Base-by-base conservation (phyloP, 2,888 invertebrate species). In the Cyclophora albipunctata region DNA sequence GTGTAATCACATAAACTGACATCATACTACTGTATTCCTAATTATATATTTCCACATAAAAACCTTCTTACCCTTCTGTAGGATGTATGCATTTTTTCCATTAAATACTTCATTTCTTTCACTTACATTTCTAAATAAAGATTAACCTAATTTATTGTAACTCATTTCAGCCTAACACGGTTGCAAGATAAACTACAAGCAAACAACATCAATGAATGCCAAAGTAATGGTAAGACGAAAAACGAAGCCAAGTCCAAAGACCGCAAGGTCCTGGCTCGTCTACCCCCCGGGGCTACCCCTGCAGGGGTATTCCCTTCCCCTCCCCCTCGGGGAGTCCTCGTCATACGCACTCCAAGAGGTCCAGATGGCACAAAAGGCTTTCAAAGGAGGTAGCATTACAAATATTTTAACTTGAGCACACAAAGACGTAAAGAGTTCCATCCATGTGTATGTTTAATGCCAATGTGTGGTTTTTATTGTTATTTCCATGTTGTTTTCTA, bases 301-400 rank as follows among this genome's bases (percentile, higher is more conserved):
- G 63, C 78, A 2, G 86, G 80, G 5, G 67, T 85, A 37, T 85
- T 81, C 62, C 85, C 84, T 2, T 87, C 84, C 3, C 88, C 88
- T 0, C 81, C 84, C 1, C 89, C 85, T 0, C 80, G 85, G 3
- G 87, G 89, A 6, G 87, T 89, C 2, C 79, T 86, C 7, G 90
- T 95, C 50, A 90, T 95, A 67, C 89, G 96, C 64, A 89, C 93
- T 72, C 96, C 96, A 0, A 90, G 90, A 63, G 95, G 95, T 41
- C 96, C 96, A 1, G 95, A 96, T 67, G 95, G 95, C 57, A 93
- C 94, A 46, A 88, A 85, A 72, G 87, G 87, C 34, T 88, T 88
- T 60, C 66, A 74, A 57, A 67, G 71, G 52, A 86, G 87, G 85
- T 88, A 88, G 87, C 87, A 84, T 69, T 64, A 62, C 55, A 37